These are phyloP conservation scores for Ictidomys tridecemlineatus DNA, from an alignment of 2,113 vertebrate species.

Conservation along the genomic window DNA sequence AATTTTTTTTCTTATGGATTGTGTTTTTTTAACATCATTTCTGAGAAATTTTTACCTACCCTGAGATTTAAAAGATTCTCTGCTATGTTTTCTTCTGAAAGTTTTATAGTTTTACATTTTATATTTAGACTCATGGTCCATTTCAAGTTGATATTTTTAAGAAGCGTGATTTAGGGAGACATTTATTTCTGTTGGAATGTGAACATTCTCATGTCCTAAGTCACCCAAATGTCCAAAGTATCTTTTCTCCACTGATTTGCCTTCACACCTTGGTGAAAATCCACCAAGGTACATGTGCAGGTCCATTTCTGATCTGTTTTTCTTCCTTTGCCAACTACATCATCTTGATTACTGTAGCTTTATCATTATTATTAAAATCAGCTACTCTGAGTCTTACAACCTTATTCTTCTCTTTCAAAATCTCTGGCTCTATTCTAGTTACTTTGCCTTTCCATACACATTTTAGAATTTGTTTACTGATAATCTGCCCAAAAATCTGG, in stretches of 20 bases:
- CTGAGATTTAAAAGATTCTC: neutral
- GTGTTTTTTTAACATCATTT: conserved; percentile 10
- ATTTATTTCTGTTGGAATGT: conserved; percentile 1
- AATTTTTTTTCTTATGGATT: neutral
- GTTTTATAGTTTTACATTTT: conserved; percentile 25
- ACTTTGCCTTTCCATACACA: neutral
- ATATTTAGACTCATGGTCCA: neutral
- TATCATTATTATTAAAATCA: conserved; percentile 13
- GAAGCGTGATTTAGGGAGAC: neutral
- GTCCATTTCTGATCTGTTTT: neutral
- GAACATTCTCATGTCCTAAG: neutral
- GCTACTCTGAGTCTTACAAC: neutral
- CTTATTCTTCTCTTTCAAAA: conserved; percentile 33
- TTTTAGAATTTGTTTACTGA: conserved; percentile 33
- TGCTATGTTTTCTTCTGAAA: conserved; percentile 3
- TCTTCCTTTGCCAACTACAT: neutral
- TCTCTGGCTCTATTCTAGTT: neutral
- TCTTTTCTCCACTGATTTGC: neutral
- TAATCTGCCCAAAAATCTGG: neutral
- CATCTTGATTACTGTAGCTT: neutral
- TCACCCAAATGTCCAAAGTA: neutral
- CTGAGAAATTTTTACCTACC: neutral
- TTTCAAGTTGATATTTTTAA: conserved; percentile 22
- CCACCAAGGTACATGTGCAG: neutral
- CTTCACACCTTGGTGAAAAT: neutral